Conservation (phyloP, 2,113 vertebrate genomes). For the Macroglossus sobrinus region DNA sequence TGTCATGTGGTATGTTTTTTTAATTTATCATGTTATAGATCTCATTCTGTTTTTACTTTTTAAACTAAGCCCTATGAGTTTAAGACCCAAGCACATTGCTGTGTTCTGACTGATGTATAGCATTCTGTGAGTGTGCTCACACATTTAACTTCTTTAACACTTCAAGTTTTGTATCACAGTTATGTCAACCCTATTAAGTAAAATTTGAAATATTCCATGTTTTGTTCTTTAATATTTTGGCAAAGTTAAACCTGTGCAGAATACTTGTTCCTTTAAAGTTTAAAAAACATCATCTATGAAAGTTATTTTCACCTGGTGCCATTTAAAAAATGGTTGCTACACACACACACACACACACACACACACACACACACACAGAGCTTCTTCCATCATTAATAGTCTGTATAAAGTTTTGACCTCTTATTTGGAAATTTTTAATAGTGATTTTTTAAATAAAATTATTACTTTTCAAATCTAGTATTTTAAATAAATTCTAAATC, state of each 20-base stretch:
- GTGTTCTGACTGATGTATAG: not conserved
- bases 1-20: not conserved
- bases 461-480: not conserved
- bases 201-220: too few relatives aligned
- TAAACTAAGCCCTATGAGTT: not conserved
- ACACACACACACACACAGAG: not conserved
- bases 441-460: not conserved
- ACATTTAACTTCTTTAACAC: not conserved
- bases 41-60: not conserved
- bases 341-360: not conserved
- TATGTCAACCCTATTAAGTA: not conserved
- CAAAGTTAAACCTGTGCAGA: not conserved
- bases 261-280: not conserved
- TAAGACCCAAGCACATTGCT: not conserved
- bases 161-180: not conserved
- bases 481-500: not conserved
- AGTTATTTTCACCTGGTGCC: not conserved
- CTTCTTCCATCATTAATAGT: not conserved
- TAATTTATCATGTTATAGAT: not conserved
- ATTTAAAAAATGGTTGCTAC: not conserved
- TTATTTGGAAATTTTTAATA: not conserved
- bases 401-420: not conserved
- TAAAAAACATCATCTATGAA: not conserved
- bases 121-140: not conserved
- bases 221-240: not conserved